phyloP scores from a whole-genome alignment of 1,140 invertebrate genomes.

The Oreohelix idahoensis region DNA sequence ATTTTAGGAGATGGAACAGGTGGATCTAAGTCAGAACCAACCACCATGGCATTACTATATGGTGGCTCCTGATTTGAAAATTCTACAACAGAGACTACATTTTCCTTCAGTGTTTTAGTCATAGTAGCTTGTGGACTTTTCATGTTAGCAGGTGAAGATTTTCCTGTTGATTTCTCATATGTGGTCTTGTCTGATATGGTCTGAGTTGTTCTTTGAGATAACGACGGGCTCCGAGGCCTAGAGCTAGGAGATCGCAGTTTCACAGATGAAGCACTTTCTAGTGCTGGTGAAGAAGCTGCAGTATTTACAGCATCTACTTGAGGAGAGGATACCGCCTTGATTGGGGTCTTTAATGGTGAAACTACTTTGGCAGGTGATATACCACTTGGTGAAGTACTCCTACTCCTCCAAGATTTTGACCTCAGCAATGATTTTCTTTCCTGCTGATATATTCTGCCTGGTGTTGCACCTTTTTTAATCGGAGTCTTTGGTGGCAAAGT shows the following conservation, averaged over 20 bases:
- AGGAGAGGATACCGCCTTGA: neutral
- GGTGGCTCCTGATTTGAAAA: neutral
- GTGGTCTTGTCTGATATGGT: neutral
- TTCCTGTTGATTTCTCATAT: neutral
- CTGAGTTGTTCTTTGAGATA: neutral
- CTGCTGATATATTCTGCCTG: conserved; percentile 40
- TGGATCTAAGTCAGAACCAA: neutral
- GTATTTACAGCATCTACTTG: neutral
- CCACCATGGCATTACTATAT: too few species aligned
- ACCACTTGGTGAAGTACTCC: conserved; percentile 14
- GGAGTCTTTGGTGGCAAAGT: conserved; percentile 73
- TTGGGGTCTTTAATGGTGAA: conserved; percentile 35
- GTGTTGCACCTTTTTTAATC: conserved; percentile 71
- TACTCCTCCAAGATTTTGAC: conserved; percentile 32
- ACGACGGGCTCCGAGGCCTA: neutral
- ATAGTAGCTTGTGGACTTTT: conserved; percentile 17
- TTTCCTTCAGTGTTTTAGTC: neutral
- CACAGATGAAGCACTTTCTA: neutral
- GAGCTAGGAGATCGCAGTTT: neutral
- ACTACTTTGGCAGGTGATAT: conserved; percentile 12
- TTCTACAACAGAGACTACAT: neutral
- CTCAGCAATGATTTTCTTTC: conserved; percentile 36
- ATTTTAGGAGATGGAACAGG: neutral
- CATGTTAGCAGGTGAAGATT: neutral
- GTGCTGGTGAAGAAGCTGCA: neutral